Evolutionary conservation across 2,888 invertebrate genomes (phyloP), one percentile per base, ranked within the genome.

Genomic region (Elaeidobius kamerunicus): DNA sequence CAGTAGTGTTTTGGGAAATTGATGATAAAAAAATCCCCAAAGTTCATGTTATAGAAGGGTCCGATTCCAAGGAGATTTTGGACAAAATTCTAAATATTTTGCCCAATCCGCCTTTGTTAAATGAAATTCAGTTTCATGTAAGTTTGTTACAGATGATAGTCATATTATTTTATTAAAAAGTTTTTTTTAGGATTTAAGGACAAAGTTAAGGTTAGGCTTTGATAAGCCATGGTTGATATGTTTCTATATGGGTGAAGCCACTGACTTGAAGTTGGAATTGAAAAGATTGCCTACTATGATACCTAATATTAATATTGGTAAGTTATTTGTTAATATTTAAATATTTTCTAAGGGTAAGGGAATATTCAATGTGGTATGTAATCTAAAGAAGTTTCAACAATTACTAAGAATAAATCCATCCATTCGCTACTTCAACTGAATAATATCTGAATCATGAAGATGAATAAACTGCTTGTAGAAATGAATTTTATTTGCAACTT

Each of bases 271-370:
- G 63, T 67, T 82, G 44, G 80, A 83, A 64, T 69, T 84, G 38
- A 80, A 83, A 63, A 79, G 82, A 58, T 69, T 86, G 45, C 81
- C 82, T 2, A 76, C 78, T 23, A 70, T 82, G 60, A 69, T 84
- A 35, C 72, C 75, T 11, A 72, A 75, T 47, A 74, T 83, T 50
- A 75, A 77, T 60, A 69, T 81, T 48, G 80, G 78, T 76, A 67
- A 65, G 20, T 44, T 15, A 19, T 9, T 5, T 5, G 11, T 7
- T 19, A 9, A 7, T 18, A 4, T 39, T 15, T 39, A 39, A 2
- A 12, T n/a, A 39, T 4, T 4, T 39, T 11, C 4, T 3, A 17
- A 9, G 4, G 34, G n/a, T n/a, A 34, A 34, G n/a, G 4, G 14
- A 34, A 34, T 34, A 23, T 6, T 6, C 9, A 23, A 6, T 23